phyloP scores from a whole-genome alignment of 2,113 vertebrate species.

The Sebastes fasciatus region DNA sequence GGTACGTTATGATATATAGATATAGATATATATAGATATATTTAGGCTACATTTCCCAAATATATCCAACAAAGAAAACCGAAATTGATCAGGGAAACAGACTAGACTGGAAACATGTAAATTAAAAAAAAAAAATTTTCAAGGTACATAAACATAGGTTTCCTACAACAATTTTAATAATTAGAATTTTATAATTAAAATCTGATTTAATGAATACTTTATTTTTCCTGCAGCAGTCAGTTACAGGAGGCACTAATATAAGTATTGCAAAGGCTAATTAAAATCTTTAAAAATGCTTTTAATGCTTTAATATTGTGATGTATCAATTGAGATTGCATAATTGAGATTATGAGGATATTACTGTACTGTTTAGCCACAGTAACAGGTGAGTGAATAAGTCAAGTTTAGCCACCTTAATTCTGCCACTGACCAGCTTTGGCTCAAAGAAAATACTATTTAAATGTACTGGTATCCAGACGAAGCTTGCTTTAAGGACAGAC shows the following conservation, averaged over 20 bases:
- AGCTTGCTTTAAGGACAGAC: not conserved
- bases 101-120: not conserved
- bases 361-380: not conserved
- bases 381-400: not conserved
- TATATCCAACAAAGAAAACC: not conserved
- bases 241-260: not conserved
- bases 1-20: not conserved
- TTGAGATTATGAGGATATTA: not conserved
- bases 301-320: not conserved
- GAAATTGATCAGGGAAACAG: not conserved
- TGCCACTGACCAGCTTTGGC: too few relatives aligned
- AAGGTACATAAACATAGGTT: not conserved
- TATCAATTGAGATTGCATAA: not conserved
- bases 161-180: not conserved
- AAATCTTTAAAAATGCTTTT: not conserved
- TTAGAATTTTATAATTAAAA: too few relatives aligned
- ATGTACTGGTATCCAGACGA: not conserved
- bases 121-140: too few relatives aligned
- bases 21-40: not conserved
- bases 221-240: not conserved
- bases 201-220: too few relatives aligned
- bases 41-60: not conserved
- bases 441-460: too few relatives aligned
- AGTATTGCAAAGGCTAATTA: not conserved
- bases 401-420: too few relatives aligned